These are phyloP conservation scores for Scaptomyza reducta DNA, from an alignment of 2,888 invertebrate genomes.

Conservation along the genomic window DNA sequence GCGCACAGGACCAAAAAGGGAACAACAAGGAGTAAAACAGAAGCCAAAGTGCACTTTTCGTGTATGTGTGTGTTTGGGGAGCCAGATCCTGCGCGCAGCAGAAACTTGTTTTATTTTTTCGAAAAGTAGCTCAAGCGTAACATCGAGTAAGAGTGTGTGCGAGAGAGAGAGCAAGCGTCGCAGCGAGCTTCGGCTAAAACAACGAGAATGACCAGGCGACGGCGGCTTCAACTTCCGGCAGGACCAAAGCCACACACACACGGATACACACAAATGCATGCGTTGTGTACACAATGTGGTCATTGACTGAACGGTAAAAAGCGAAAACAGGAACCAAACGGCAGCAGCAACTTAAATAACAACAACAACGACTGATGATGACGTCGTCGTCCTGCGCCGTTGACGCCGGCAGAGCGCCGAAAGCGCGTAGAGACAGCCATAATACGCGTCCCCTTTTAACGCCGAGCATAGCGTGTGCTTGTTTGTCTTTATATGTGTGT, in stretches of 20 bases:
- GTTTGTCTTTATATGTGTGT: slow-evolving; percentile 8
- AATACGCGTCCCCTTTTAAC: slow-evolving; percentile 71
- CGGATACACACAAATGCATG: slow-evolving; percentile 13
- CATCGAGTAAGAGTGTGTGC: slow-evolving; percentile 25
- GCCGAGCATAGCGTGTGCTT: slow-evolving; percentile 13
- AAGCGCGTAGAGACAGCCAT: slow-evolving; percentile 74
- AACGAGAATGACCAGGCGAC: slow-evolving; percentile 74
- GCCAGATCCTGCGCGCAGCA: slow-evolving; percentile 58
- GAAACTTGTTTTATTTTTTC: slow-evolving; percentile 62
- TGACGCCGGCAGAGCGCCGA: slow-evolving; percentile 52
- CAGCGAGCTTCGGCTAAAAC: slow-evolving; percentile 67
- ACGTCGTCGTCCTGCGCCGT: slow-evolving; percentile 72
- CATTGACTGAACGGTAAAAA: slow-evolving; percentile 81
- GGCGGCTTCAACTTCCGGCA: slow-evolving; percentile 77
- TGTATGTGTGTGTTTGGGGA: slow-evolving; percentile 42
- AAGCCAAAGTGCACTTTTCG: slow-evolving; percentile 53
- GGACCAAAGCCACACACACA: slow-evolving; percentile 58
- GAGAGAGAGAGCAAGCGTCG: slow-evolving; percentile 30
- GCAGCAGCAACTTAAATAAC: slow-evolving; percentile 43
- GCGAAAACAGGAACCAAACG: slow-evolving; percentile 76
- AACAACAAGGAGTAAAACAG: slow-evolving; percentile 38
- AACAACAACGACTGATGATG: slow-evolving; percentile 54
- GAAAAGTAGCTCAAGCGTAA: slow-evolving; percentile 63
- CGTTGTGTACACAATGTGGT: slow-evolving; percentile 77
- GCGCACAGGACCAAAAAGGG: slow-evolving; percentile 44